Conservation (phyloP, 2,113 vertebrate genomes). For the Corythoichthys haematopterus region DNA sequence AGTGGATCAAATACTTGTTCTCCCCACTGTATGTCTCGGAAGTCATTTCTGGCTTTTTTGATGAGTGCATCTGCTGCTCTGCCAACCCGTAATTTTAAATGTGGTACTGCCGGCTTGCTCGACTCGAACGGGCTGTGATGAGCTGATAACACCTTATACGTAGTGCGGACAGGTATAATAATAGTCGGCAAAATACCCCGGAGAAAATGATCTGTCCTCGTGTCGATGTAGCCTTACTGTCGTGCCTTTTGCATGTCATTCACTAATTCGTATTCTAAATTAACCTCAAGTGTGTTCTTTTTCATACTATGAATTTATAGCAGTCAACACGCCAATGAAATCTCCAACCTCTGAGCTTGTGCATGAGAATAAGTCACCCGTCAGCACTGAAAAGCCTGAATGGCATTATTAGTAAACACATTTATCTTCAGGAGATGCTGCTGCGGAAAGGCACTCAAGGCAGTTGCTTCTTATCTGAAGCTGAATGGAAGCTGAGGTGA, state of each 20-base stretch:
- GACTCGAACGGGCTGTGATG: too few species aligned
- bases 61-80: too few species aligned
- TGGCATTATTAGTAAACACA: constrained; percentile 61
- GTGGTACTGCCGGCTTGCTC: too few species aligned
- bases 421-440: constrained; percentile 59
- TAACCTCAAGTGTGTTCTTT: background rate
- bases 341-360: constrained; percentile 32
- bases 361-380: constrained; percentile 51
- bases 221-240: too few species aligned
- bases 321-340: constrained; percentile 29
- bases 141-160: too few species aligned
- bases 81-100: too few species aligned
- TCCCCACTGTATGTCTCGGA: too few species aligned
- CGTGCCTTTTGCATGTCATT: constrained; percentile 15
- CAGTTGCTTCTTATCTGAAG: constrained; percentile 75
- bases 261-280: constrained; percentile 9
- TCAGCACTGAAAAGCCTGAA: constrained; percentile 41
- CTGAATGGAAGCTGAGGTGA: constrained; percentile 78
- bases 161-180: too few species aligned
- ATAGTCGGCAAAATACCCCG: too few species aligned
- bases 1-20: too few species aligned
- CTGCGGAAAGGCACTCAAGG: constrained; percentile 61
- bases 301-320: constrained; percentile 13
- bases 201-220: too few species aligned
- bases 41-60: too few species aligned